Evolutionary conservation across 2,888 invertebrate genomes (phyloP).

Genomic region (Brenthis hecate): DNA sequence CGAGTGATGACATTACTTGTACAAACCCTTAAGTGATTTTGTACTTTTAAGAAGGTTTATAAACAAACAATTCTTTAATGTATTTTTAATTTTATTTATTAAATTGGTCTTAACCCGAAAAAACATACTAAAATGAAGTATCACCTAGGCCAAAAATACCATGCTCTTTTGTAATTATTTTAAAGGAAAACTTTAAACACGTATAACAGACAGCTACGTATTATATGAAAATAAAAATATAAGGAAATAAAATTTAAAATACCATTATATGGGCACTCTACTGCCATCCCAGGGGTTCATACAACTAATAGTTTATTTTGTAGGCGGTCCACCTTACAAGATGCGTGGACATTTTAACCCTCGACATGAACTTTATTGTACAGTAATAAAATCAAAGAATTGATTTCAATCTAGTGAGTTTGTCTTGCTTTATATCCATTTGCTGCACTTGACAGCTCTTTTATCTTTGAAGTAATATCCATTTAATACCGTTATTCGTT

Average conservation of each 20-base stretch:
- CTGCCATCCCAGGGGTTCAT: conserved; percentile 51
- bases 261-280: conserved; percentile 39
- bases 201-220: background rate
- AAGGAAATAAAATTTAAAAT: background rate
- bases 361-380: conserved; percentile 53
- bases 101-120: too few species aligned
- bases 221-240: background rate
- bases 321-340: conserved; percentile 48
- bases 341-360: conserved; percentile 50
- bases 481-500: conserved; percentile 9
- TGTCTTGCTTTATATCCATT: conserved; percentile 52
- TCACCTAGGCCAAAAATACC: too few species aligned
- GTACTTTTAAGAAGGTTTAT: too few species aligned
- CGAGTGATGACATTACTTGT: too few species aligned
- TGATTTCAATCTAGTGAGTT: conserved; percentile 45
- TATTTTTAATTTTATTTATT: too few species aligned
- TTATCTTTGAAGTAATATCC: conserved; percentile 49
- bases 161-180: too few species aligned
- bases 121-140: too few species aligned
- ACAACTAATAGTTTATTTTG: conserved; percentile 61
- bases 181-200: too few species aligned
- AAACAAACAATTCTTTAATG: too few species aligned
- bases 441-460: conserved; percentile 64
- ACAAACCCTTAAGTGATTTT: too few species aligned
- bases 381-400: conserved; percentile 50